Base-by-base conservation (phyloP, 2,113 vertebrate genomes). In the Myxocyprinus asiaticus region DNA sequence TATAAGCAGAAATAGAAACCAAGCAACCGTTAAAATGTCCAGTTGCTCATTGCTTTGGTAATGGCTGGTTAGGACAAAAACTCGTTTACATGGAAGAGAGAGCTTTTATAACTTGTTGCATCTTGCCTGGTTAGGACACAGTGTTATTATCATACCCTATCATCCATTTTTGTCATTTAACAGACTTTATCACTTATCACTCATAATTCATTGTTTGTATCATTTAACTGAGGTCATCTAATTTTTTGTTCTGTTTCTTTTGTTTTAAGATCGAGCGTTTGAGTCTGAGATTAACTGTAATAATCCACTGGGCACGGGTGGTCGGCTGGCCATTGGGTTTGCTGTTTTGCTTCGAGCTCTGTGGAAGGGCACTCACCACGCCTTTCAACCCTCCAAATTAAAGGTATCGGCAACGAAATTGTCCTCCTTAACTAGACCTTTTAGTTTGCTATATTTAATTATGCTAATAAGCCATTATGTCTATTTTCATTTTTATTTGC, bases 321-420 rank as follows among this genome's bases (percentile, higher is more conserved):
- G 98, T 7, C 93, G 96, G 4, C 89, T 99, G 33, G 97, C 98
- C 77, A 98, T 98, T 0, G 95, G 97, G 75, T 99, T 99, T 78
- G 98, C 97, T 0, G 96, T 98, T 82, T 87, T 99, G 76, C 94
- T 99, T 79, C 92, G 95, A 76, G 94, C 96, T 0, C 92, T 99
- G 7, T 99, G 98, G 98, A 99, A 99, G 86, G 98, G 98, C 77
- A 99, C 97, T 0, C 96, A 98, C 82, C 97, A 99, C 10, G 96
- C 98, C 81, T 98, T 99, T 86, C 97, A 98, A 84, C 98, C 98
- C 58, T 98, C 97, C 14, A 99, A 98, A 81, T 90, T 99, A 84
- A 99, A 99, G 95, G 98, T 98, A 89, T 7, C 4, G 45, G 22
- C n/a, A 53, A 11, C 9, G 3, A 63, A 22, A 12, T 12, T 44